These are phyloP conservation scores for Liparis tanakae DNA, from an alignment of 2,797 vertebrate genomes.

Conservation along the genomic window DNA sequence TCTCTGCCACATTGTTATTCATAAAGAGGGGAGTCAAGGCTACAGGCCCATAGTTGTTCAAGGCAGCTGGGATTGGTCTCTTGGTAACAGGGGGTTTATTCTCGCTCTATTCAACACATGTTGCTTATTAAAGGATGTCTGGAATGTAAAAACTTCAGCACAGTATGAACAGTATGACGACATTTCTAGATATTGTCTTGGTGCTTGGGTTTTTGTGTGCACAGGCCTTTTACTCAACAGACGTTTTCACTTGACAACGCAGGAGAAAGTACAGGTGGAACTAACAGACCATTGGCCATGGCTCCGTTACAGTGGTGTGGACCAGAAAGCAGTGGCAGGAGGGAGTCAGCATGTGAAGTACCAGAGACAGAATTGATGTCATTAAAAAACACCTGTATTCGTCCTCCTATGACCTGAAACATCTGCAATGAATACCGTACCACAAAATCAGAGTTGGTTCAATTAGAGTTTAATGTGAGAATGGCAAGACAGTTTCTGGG, in stretches of 20 bases:
- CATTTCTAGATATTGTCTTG: background rate
- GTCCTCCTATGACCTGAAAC: background rate
- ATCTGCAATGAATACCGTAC: background rate
- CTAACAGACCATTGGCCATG: no score
- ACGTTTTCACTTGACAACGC: background rate
- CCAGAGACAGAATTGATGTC: background rate
- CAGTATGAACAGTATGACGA: background rate
- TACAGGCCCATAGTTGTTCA: background rate
- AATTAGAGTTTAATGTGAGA: background rate
- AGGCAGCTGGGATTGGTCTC: constrained; percentile 12
- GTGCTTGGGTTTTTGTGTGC: background rate
- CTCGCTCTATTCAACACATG: constrained; percentile 10
- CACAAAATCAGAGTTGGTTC: background rate
- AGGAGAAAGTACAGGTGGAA: constrained; percentile 6
- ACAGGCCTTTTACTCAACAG: background rate
- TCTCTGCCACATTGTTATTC: constrained; percentile 1
- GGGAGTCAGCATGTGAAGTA: background rate
- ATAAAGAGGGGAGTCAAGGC: constrained; percentile 2
- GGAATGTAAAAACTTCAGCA: constrained; percentile 40
- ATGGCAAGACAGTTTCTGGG: background rate
- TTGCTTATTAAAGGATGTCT: constrained; percentile 35
- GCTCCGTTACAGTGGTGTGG: background rate
- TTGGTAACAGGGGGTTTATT: constrained; percentile 6
- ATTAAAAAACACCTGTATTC: constrained; percentile 13
- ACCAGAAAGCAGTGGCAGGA: background rate